Conservation (phyloP, 2,888 invertebrate species). For the Heliconius aoede region DNA sequence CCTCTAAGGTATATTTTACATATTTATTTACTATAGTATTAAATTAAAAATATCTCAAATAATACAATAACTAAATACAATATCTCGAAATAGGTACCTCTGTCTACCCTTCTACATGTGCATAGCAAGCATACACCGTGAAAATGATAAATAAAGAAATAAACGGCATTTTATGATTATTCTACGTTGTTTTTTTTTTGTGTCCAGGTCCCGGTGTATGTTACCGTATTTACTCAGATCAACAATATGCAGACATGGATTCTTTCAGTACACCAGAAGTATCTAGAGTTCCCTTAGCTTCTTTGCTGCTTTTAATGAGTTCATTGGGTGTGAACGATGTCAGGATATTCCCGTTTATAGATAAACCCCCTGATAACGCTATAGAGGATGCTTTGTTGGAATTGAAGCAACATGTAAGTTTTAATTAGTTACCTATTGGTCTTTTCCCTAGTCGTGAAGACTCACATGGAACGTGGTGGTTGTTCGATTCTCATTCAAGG, state of each 20-base stretch:
- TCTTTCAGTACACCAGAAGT: conserved; percentile 96
- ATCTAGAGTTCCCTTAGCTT: conserved; percentile 96
- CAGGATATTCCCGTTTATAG: conserved; percentile 96
- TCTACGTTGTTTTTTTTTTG: conserved; percentile 35
- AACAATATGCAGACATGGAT: conserved; percentile 90
- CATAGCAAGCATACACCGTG: too few species aligned
- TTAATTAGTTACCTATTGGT: neutral
- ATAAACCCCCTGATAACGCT: conserved; percentile 92
- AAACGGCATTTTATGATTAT: neutral
- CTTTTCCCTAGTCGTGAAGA: too few species aligned
- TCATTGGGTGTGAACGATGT: conserved; percentile 96
- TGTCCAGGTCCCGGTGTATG: conserved; percentile 95
- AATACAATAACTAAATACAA: too few species aligned
- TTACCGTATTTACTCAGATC: conserved; percentile 93
- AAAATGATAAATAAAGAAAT: too few species aligned
- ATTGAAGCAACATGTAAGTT: conserved; percentile 91
- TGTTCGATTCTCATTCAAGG: too few species aligned
- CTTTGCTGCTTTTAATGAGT: conserved; percentile 95
- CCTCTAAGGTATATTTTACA: too few species aligned
- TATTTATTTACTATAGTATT: too few species aligned
- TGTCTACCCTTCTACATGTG: too few species aligned
- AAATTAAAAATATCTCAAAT: too few species aligned
- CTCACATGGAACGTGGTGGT: too few species aligned
- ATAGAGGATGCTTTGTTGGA: conserved; percentile 94
- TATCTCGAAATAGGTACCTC: too few species aligned